Conservation (phyloP, 2,113 vertebrate genomes). For the Rhinolophus ferrumequinum region DNA sequence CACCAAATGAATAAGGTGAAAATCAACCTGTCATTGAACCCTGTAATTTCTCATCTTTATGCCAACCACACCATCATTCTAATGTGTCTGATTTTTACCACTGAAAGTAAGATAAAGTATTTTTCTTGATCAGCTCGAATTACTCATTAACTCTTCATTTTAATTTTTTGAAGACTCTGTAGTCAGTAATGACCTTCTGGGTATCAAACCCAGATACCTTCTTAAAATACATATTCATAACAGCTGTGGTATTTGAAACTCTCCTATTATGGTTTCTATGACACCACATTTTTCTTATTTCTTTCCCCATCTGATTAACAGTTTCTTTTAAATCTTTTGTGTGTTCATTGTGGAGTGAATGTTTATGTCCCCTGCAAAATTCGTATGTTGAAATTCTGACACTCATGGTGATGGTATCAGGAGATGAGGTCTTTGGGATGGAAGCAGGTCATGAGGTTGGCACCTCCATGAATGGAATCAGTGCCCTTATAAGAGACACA, state of each 20-base stretch:
- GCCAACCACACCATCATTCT: background rate
- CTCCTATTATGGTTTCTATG: background rate
- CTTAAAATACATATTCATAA: background rate
- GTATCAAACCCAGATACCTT: background rate
- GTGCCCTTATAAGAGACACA: background rate
- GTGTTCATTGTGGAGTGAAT: background rate
- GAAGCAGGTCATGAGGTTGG: background rate
- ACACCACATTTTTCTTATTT: background rate
- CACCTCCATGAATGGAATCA: background rate
- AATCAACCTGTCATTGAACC: slow-evolving; percentile 62
- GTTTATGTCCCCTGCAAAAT: background rate
- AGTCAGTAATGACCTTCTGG: background rate
- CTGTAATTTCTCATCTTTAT: slow-evolving; percentile 47
- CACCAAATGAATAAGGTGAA: slow-evolving; percentile 43
- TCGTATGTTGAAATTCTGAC: background rate
- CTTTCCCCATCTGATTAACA: background rate
- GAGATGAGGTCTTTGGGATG: background rate
- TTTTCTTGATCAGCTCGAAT: background rate
- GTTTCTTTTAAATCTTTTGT: background rate
- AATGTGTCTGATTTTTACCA: background rate
- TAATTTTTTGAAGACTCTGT: background rate
- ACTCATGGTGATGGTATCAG: background rate
- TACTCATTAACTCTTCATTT: background rate
- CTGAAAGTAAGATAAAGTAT: background rate
- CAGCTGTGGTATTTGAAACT: background rate